phyloP scores from a whole-genome alignment of 2,888 invertebrate genomes.

The Cancer borealis region DNA sequence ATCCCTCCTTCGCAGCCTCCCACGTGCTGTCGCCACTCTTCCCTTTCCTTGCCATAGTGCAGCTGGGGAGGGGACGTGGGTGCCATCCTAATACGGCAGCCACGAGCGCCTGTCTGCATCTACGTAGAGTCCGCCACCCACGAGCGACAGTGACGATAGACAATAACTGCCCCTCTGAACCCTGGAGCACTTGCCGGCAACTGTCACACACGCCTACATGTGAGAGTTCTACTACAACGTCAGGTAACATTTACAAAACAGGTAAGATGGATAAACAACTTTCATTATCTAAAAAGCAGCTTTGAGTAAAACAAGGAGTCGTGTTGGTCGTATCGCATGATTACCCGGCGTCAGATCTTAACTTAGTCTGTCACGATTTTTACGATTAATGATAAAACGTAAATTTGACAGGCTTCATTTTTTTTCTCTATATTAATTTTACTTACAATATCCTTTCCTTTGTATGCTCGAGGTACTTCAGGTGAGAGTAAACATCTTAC shows the following conservation, averaged over 20 bases:
- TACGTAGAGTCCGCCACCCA: background rate
- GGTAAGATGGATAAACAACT: background rate
- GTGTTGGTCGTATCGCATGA: background rate
- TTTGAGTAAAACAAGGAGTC: background rate
- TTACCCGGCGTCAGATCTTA: background rate
- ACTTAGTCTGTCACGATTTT: background rate
- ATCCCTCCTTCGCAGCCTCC: slow-evolving; percentile 16
- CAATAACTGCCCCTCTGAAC: background rate
- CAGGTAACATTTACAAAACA: background rate
- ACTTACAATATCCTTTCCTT: background rate
- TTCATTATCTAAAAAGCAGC: background rate
- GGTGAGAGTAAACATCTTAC: background rate
- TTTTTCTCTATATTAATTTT: background rate
- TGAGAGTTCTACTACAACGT: background rate
- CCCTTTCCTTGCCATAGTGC: background rate
- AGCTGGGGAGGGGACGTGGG: background rate
- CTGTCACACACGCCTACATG: background rate
- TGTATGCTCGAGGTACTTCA: background rate
- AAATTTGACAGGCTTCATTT: background rate
- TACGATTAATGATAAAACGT: background rate
- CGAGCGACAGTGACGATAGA: background rate
- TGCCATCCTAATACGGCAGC: background rate
- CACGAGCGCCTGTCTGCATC: background rate
- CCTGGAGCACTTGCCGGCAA: background rate
- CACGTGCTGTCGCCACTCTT: background rate